A percentile compares a stretch with the other conserved stretches of the same genome.
Conservation (phyloP, 2,888 invertebrate species). For the Theretra japonica region DNA sequence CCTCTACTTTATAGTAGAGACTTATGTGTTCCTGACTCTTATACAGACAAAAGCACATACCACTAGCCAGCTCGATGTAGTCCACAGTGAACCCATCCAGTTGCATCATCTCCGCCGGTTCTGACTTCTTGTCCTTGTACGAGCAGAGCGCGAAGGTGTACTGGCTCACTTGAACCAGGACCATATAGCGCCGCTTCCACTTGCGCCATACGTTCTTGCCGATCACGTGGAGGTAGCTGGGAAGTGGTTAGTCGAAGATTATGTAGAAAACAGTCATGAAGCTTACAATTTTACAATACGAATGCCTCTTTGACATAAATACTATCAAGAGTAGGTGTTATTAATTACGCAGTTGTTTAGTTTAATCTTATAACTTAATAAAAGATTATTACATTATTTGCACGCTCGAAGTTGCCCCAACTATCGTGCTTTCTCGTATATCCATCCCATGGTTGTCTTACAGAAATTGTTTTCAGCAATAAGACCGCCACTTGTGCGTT, state of each 20-base stretch:
- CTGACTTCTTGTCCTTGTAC: conserved; percentile 99
- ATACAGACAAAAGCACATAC: conserved; percentile 78
- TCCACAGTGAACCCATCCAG: conserved; percentile 99
- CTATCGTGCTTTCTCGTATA: too few species aligned
- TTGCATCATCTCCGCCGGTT: conserved; percentile 99
- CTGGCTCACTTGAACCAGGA: conserved; percentile 99
- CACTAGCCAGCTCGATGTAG: conserved; percentile 98
- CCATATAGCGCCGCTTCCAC: conserved; percentile 99
- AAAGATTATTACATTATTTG: too few species aligned
- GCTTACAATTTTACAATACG: not conserved
- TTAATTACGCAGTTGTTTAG: too few species aligned
- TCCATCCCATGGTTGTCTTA: too few species aligned
- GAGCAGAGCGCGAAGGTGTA: conserved; percentile 99
- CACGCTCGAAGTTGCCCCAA: too few species aligned
- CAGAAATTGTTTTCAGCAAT: too few species aligned
- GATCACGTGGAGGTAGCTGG: conserved; percentile 93
- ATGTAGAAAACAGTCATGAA: not conserved
- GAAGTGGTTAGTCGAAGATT: conserved; percentile 27
- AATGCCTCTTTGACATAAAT: too few species aligned
- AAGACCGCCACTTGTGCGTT: too few species aligned
- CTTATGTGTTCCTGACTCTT: too few species aligned
- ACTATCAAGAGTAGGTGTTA: too few species aligned
- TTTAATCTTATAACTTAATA: too few species aligned
- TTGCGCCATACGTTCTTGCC: conserved; percentile 99
- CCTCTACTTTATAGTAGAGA: too few species aligned